Conservation (phyloP, 2,797 vertebrate species). For the Darevskia mixta region DNA sequence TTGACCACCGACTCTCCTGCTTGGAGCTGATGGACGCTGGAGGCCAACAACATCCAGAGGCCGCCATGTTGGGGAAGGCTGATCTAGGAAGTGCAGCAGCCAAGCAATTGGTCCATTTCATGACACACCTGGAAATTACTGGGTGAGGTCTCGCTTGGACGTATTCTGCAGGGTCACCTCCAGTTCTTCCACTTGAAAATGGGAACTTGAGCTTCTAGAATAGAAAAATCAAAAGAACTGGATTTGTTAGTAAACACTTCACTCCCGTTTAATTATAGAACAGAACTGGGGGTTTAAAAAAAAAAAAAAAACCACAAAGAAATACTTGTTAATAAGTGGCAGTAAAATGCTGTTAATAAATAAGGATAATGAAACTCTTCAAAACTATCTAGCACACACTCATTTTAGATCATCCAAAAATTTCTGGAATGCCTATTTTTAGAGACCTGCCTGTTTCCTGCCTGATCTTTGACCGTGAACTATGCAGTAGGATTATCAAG, state of each 20-base stretch:
- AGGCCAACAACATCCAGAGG: neutral
- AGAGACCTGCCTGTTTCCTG: neutral
- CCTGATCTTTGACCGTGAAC: neutral
- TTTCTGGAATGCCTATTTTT: neutral
- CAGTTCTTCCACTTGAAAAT: neutral
- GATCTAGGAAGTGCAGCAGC: too few species aligned
- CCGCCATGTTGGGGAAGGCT: neutral
- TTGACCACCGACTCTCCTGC: too few species aligned
- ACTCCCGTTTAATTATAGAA: neutral
- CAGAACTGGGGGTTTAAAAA: too few species aligned
- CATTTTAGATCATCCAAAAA: neutral
- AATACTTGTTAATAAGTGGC: neutral
- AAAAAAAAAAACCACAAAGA: neutral
- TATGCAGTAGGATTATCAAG: neutral
- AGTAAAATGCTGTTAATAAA: neutral
- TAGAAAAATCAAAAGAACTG: neutral
- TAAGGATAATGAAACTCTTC: neutral
- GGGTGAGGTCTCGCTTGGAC: too few species aligned
- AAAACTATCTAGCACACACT: neutral
- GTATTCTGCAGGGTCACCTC: too few species aligned
- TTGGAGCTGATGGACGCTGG: neutral
- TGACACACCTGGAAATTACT: too few species aligned
- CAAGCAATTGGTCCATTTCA: too few species aligned
- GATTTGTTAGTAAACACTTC: neutral
- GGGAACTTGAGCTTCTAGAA: neutral